These are phyloP conservation scores for Dasypus novemcinctus DNA, from an alignment of 2,113 vertebrate species.

Conservation along the genomic window DNA sequence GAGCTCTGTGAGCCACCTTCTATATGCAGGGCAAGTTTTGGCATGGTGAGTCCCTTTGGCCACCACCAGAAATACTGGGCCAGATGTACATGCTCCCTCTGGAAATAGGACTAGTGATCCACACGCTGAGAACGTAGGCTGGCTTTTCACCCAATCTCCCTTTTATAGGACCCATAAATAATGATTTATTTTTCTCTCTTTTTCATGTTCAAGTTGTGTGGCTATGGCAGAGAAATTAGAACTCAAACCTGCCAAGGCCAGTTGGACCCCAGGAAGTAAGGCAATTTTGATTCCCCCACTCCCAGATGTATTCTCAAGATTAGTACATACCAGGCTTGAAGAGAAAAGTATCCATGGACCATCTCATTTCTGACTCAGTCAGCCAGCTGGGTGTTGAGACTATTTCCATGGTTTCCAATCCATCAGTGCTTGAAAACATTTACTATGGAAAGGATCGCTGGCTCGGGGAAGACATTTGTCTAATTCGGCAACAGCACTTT, in stretches of 20 bases:
- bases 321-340: slow-evolving; percentile 57
- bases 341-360: slow-evolving; percentile 40
- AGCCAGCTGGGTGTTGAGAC: slow-evolving; percentile 77
- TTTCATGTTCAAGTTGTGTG: slow-evolving; percentile 38
- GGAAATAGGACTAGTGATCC: no score
- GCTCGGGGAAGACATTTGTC: slow-evolving; percentile 73
- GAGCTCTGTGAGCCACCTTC: no score
- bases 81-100: no score
- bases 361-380: slow-evolving; percentile 72
- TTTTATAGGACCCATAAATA: neutral
- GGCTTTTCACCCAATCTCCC: neutral
- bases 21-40: no score
- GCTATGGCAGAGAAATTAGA: slow-evolving; percentile 37
- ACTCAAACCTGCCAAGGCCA: slow-evolving; percentile 38
- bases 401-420: slow-evolving; percentile 71
- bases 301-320: slow-evolving; percentile 55
- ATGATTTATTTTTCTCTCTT: neutral
- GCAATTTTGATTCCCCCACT: slow-evolving; percentile 57
- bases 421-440: slow-evolving; percentile 70
- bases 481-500: slow-evolving; percentile 68
- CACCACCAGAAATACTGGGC: no score
- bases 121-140: no score
- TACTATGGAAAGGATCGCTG: slow-evolving; percentile 66
- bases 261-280: slow-evolving; percentile 52
- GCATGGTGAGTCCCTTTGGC: no score